A percentile compares a stretch with the other conserved stretches of the same genome.
Evolutionary conservation across 2,888 invertebrate species (phyloP).

Genomic region (Perithous albicinctus): DNA sequence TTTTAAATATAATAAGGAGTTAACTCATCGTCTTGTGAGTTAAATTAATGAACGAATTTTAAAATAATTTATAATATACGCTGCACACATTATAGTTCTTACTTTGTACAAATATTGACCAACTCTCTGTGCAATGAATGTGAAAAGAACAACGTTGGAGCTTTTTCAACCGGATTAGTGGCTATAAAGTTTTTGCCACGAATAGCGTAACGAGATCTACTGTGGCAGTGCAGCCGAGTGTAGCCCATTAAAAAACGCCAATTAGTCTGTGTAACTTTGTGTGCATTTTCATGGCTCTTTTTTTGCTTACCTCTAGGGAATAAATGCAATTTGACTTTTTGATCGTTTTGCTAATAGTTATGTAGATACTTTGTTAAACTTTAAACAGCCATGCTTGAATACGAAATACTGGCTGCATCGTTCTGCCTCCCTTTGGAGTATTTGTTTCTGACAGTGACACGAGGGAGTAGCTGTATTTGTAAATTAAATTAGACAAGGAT

Average conservation of each 20-base stretch:
- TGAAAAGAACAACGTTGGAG: not conserved
- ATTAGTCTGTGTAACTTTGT: not conserved
- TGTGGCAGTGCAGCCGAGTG: not conserved
- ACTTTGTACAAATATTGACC: not conserved
- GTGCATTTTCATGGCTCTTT: slow-evolving; percentile 15
- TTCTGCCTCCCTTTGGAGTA: not conserved
- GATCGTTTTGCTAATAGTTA: slow-evolving; percentile 14
- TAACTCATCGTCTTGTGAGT: not conserved
- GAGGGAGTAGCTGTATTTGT: not conserved
- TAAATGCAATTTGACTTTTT: slow-evolving; percentile 8
- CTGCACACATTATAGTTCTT: too few relatives aligned
- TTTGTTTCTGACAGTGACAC: not conserved
- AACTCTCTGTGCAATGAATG: not conserved
- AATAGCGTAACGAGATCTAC: not conserved
- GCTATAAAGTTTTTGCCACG: not conserved
- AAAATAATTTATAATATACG: not conserved
- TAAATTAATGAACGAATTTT: not conserved
- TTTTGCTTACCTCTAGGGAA: not conserved
- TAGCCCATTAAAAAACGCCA: not conserved
- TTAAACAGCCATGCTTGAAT: not conserved
- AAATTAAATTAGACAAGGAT: not conserved
- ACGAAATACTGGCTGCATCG: not conserved
- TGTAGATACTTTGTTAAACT: slow-evolving; percentile 9
- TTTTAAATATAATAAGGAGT: not conserved
- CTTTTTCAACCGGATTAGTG: not conserved